phyloP scores from a whole-genome alignment of 2,113 vertebrate species.

The Melozone crissalis region DNA sequence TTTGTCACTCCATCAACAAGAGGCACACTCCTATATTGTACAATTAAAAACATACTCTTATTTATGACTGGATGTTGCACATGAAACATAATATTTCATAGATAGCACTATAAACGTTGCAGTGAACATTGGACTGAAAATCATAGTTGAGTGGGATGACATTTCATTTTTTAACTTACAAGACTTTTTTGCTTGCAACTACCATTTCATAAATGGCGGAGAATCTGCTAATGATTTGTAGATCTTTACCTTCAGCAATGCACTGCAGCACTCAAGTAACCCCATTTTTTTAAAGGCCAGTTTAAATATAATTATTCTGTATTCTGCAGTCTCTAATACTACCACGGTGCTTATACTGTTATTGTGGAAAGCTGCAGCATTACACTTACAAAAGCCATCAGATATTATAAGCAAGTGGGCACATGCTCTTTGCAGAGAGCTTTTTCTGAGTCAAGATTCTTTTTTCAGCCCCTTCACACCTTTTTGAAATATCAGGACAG shows the following conservation, averaged over 20 bases:
- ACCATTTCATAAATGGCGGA: neutral
- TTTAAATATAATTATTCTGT: conserved; percentile 28
- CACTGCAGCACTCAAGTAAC: neutral
- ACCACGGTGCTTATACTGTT: neutral
- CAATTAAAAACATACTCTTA: neutral
- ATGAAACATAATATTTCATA: neutral
- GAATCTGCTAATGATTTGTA: neutral
- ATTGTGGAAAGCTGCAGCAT: neutral
- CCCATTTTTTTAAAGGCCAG: neutral
- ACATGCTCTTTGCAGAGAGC: neutral
- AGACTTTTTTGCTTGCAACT: neutral
- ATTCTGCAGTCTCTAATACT: neutral
- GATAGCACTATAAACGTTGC: neutral
- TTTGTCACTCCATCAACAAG: too few relatives aligned
- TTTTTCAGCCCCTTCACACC: neutral
- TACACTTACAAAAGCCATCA: neutral
- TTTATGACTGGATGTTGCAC: neutral
- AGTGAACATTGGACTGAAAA: neutral
- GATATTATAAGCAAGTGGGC: neutral
- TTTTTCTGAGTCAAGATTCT: neutral
- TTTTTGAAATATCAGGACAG: conserved; percentile 20
- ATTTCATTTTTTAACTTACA: neutral
- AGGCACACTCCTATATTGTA: neutral
- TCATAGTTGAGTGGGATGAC: neutral
- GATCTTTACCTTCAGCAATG: neutral